Conservation (phyloP, 2,113 vertebrate species). For the Stictonetta naevosa region DNA sequence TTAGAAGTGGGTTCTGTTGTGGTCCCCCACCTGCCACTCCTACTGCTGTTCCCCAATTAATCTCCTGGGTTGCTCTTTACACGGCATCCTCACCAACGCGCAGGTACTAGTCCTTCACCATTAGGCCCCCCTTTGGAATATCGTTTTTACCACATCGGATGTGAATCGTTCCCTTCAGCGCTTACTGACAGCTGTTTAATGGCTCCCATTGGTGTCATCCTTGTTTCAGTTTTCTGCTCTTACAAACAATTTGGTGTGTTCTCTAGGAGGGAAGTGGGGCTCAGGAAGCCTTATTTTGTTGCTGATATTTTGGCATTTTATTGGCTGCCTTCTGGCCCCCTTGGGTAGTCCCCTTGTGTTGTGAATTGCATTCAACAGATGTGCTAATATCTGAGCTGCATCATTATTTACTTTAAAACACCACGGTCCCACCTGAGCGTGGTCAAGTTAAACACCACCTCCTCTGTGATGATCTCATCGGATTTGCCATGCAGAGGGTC, state of each 20-base stretch:
- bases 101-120: not conserved
- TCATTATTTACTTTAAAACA: not conserved
- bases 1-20: not conserved
- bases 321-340: not conserved
- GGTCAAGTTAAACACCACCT: not conserved
- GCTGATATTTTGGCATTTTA: not conserved
- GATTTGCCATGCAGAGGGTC: not conserved
- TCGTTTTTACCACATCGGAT: not conserved
- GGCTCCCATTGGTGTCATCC: not conserved
- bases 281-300: not conserved
- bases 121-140: not conserved
- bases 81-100: accelerated
- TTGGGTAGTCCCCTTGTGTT: not conserved
- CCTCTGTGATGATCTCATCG: not conserved
- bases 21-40: not conserved
- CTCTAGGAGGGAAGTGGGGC: not conserved
- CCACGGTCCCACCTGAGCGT: not conserved
- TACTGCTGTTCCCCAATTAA: not conserved
- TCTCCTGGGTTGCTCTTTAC: not conserved
- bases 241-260: not conserved
- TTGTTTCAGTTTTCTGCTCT: not conserved
- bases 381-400: not conserved
- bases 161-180: not conserved
- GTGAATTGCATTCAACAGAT: not conserved
- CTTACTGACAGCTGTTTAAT: not conserved